A percentile compares a stretch with the other conserved stretches of the same genome.
These are phyloP conservation scores for Itoplectis maculator DNA, from an alignment of 2,888 invertebrate species.

Conservation along the genomic window DNA sequence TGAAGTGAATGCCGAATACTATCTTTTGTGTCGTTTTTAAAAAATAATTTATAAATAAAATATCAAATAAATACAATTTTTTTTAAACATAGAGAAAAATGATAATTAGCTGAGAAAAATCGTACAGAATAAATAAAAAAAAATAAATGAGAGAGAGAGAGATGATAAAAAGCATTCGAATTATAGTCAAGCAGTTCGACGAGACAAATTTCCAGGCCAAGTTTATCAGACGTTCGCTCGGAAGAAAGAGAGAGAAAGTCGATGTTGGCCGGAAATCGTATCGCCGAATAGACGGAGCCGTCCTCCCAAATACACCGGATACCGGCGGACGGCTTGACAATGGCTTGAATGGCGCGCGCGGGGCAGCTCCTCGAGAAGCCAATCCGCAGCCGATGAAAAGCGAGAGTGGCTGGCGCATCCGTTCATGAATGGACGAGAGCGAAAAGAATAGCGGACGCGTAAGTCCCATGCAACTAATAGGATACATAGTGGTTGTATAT, in stretches of 20 bases:
- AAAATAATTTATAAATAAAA: too few relatives aligned
- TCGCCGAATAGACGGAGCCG: slow-evolving; percentile 5
- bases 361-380: background rate
- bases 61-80: too few relatives aligned
- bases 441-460: slow-evolving; percentile 16
- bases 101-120: too few relatives aligned
- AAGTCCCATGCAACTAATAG: slow-evolving; percentile 26
- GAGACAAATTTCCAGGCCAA: background rate
- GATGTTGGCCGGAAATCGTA: slow-evolving; percentile 1
- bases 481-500: slow-evolving; percentile 33
- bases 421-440: slow-evolving; percentile 6
- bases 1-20: background rate
- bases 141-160: too few relatives aligned
- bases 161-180: too few relatives aligned
- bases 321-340: background rate
- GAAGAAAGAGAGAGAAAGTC: background rate
- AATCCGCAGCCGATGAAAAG: background rate
- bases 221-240: background rate
- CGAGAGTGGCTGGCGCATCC: background rate
- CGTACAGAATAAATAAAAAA: too few relatives aligned
- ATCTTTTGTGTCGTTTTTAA: too few relatives aligned
- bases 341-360: background rate
- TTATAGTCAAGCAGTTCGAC: background rate
- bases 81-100: too few relatives aligned
- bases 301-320: background rate